phyloP scores from a whole-genome alignment of 2,888 invertebrate genomes.

The Boloria selene region DNA sequence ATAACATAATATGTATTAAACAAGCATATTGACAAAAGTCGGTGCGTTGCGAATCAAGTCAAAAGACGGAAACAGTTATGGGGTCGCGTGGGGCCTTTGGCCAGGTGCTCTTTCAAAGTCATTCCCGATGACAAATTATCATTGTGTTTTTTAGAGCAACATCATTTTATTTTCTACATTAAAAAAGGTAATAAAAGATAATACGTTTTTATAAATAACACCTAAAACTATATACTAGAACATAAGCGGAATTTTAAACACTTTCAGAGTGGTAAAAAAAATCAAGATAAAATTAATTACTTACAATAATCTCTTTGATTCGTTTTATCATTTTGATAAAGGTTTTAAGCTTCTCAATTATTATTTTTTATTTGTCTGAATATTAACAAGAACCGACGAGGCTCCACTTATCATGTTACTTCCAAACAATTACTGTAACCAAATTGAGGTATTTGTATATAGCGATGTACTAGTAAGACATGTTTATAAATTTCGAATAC shows the following conservation, averaged over 20 bases:
- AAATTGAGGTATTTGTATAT: slow-evolving; percentile 10
- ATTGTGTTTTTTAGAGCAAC: slow-evolving; percentile 65
- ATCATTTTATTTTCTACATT: slow-evolving; percentile 35
- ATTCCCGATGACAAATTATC: slow-evolving; percentile 77
- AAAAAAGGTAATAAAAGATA: slow-evolving; percentile 62
- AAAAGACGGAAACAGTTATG: slow-evolving; percentile 45
- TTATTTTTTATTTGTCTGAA: neutral
- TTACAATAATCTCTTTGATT: no score
- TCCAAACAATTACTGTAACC: slow-evolving; percentile 62
- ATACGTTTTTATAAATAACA: slow-evolving; percentile 34
- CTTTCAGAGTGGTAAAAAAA: no score
- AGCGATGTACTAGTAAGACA: slow-evolving; percentile 2
- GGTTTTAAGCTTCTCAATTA: neutral
- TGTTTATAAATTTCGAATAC: slow-evolving; percentile 1
- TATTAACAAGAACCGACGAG: slow-evolving; percentile 51
- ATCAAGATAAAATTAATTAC: no score
- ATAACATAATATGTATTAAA: slow-evolving; percentile 81
- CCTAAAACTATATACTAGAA: slow-evolving; percentile 22
- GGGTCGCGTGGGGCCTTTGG: slow-evolving; percentile 64
- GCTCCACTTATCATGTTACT: slow-evolving; percentile 67
- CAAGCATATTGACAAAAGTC: slow-evolving; percentile 73
- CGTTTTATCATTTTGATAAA: no score
- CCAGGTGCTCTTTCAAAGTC: slow-evolving; percentile 69
- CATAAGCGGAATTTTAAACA: neutral
- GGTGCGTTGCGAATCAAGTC: slow-evolving; percentile 70